Evolutionary conservation across 2,888 invertebrate genomes (phyloP).

Genomic region (Tenodera sinensis): DNA sequence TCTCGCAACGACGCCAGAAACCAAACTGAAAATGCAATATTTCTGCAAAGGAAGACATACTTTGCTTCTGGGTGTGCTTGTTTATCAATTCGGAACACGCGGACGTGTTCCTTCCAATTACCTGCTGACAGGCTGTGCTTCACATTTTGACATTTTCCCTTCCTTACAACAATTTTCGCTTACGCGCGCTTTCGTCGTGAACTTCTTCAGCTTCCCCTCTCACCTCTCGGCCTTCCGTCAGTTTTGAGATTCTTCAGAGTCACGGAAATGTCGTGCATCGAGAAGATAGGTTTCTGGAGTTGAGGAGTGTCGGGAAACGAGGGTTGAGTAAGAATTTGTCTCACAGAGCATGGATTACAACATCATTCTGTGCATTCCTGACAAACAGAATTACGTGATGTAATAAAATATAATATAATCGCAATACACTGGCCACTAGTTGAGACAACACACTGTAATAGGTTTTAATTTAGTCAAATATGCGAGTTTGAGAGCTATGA

Average conservation of each 20-base stretch:
- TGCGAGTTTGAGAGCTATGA: too few relatives aligned
- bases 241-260: not conserved
- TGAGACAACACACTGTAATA: too few relatives aligned
- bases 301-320: not conserved
- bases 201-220: not conserved
- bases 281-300: not conserved
- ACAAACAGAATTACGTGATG: too few relatives aligned
- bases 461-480: too few relatives aligned
- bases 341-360: too few relatives aligned
- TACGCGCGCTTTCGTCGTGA: not conserved
- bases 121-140: not conserved
- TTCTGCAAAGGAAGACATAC: not conserved
- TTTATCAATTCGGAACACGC: not conserved
- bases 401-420: too few relatives aligned
- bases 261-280: not conserved
- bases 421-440: too few relatives aligned
- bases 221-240: not conserved
- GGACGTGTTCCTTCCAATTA: not conserved
- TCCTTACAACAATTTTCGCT: not conserved
- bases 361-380: too few relatives aligned
- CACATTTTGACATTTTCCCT: not conserved
- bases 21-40: not conserved
- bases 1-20: not conserved
- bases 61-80: not conserved
- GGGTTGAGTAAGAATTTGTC: not conserved